A percentile compares a stretch with the other conserved stretches of the same genome.
phyloP scores from a whole-genome alignment of 2,888 invertebrate species.

The Caenorhabditis afra region DNA sequence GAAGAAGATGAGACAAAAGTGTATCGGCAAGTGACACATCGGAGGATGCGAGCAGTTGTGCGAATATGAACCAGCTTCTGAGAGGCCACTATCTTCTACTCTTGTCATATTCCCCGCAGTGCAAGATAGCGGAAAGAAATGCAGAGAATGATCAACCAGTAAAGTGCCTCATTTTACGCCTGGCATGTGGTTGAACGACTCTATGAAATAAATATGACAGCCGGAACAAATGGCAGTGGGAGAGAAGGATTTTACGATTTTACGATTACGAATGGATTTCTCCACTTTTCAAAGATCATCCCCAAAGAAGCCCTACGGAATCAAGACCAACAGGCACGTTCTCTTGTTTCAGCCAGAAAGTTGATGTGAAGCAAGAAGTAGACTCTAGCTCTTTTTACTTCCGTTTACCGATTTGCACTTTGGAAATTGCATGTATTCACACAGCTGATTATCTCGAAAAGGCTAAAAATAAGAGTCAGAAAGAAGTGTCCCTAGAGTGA shows the following conservation, averaged over 20 bases:
- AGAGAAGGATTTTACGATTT: not conserved
- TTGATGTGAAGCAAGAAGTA: not conserved
- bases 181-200: constrained; percentile 15
- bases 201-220: constrained; percentile 22
- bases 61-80: constrained; percentile 13
- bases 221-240: not conserved
- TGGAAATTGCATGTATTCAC: too few species aligned
- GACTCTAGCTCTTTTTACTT: too few species aligned
- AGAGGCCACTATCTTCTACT: constrained; percentile 35
- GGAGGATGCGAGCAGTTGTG: constrained; percentile 39
- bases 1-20: constrained; percentile 39
- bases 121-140: constrained; percentile 53
- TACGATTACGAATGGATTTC: not conserved
- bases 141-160: constrained; percentile 54
- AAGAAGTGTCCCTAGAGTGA: constrained; percentile 44
- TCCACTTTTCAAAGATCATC: not conserved
- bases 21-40: constrained; percentile 22
- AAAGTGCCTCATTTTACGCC: constrained; percentile 38
- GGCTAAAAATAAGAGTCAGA: constrained; percentile 3
- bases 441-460: not conserved
- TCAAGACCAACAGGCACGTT: too few species aligned
- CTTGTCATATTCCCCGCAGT: constrained; percentile 48
- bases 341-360: not conserved
- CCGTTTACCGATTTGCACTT: too few species aligned
- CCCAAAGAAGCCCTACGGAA: too few species aligned